Evolutionary conservation across 2,797 vertebrate species (phyloP).

Genomic region (Chelmon rostratus): DNA sequence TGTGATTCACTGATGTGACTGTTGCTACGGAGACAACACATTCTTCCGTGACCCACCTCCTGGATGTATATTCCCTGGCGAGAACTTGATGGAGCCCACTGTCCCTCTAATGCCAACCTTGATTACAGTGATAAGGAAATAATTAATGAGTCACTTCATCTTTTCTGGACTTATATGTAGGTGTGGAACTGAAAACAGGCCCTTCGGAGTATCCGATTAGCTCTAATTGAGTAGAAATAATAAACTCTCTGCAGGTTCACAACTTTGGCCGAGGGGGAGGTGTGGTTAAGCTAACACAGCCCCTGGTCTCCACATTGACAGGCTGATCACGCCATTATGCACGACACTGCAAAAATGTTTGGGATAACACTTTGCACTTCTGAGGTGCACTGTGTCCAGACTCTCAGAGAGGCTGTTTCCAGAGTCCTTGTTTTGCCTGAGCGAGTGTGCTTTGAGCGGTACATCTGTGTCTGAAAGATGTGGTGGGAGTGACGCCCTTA

Average conservation of each 20-base stretch:
- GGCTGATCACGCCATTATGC: constrained; percentile 43
- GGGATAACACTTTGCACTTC: constrained; percentile 51
- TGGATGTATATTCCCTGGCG: neutral
- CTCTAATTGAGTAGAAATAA: constrained; percentile 73
- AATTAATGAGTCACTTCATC: constrained; percentile 50
- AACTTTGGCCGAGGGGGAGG: constrained; percentile 9
- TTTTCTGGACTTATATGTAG: constrained; percentile 25
- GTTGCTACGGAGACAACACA: constrained; percentile 40
- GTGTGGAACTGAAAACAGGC: constrained; percentile 28
- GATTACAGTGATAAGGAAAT: constrained; percentile 56
- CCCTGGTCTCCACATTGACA: constrained; percentile 41
- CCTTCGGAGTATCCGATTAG: constrained; percentile 57
- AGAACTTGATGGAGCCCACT: constrained; percentile 18
- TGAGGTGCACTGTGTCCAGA: constrained; percentile 49
- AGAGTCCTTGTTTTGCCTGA: constrained; percentile 64
- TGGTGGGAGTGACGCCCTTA: constrained; percentile 70
- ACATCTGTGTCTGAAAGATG: constrained; percentile 60
- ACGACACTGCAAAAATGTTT: constrained; percentile 61
- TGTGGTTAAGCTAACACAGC: constrained; percentile 49
- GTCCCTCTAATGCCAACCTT: constrained; percentile 35
- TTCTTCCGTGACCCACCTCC: neutral
- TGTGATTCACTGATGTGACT: constrained; percentile 26
- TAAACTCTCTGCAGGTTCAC: constrained; percentile 61
- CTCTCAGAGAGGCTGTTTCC: constrained; percentile 39
- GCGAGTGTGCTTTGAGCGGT: constrained; percentile 16